Conservation (phyloP, 2,888 invertebrate species). For the Oligia latruncula region DNA sequence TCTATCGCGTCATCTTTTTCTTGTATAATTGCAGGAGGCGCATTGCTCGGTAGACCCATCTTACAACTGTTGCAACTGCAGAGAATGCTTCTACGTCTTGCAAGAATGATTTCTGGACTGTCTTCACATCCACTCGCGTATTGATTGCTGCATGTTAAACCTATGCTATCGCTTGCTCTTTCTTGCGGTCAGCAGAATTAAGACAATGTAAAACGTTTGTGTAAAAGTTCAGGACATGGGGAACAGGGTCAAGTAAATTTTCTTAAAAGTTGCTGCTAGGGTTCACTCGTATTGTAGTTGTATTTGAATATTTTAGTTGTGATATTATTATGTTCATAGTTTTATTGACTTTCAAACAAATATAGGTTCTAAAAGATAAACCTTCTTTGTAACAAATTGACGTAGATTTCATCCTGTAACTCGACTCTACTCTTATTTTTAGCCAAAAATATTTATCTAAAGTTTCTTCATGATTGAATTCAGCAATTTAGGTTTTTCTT, state of each 20-base stretch:
- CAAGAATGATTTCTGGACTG: neutral
- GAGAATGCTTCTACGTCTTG: neutral
- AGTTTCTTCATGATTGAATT: neutral
- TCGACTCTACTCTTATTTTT: neutral
- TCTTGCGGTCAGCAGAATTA: slow-evolving; percentile 27
- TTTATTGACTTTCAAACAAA: neutral
- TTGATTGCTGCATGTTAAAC: slow-evolving; percentile 46
- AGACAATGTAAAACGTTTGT: neutral
- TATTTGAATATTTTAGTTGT: slow-evolving; percentile 3
- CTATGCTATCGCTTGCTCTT: slow-evolving; percentile 43
- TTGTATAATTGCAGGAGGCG: neutral
- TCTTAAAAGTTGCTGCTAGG: neutral
- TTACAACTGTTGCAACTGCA: neutral
- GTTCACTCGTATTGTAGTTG: neutral
- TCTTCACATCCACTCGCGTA: neutral
- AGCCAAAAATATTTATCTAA: neutral
- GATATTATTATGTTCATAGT: neutral
- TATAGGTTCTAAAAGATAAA: neutral
- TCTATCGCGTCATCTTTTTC: neutral
- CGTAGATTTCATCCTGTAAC: neutral
- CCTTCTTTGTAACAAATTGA: neutral
- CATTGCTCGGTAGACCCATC: slow-evolving; percentile 3
- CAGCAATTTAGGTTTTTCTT: neutral
- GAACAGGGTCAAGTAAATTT: neutral
- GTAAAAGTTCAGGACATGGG: neutral